Evolutionary conservation across 2,113 vertebrate genomes (phyloP).

Genomic region (Sceloporus tristichus): DNA sequence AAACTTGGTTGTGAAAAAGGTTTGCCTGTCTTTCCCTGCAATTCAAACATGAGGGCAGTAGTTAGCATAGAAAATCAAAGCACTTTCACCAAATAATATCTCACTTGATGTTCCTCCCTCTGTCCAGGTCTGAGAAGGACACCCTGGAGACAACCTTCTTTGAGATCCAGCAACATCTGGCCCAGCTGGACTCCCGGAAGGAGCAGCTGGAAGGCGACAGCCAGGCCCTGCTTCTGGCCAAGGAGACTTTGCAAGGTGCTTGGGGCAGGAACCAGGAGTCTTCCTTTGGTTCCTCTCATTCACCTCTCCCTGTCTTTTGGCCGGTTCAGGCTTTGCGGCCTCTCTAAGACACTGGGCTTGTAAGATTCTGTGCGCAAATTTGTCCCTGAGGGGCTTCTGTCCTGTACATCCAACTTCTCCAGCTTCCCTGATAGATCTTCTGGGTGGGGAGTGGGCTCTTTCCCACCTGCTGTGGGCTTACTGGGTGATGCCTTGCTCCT

Average conservation of each 20-base stretch:
- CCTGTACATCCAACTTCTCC: no score
- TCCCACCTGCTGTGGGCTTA: no score
- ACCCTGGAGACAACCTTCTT: conserved; percentile 87
- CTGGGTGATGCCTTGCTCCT: no score
- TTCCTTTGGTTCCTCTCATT: not conserved
- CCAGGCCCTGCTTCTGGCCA: conserved; percentile 80
- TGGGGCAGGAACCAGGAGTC: not conserved
- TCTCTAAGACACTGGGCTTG: no score
- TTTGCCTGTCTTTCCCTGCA: not conserved
- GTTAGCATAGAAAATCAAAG: no score
- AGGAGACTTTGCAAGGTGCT: conserved; percentile 82
- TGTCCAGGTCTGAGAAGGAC: conserved; percentile 86
- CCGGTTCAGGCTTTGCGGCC: no score
- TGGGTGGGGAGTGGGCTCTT: no score
- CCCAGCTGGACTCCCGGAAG: conserved; percentile 80
- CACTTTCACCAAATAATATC: not conserved
- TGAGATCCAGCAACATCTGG: conserved; percentile 85
- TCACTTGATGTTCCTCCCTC: not conserved
- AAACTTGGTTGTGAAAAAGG: not conserved
- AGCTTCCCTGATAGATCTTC: no score
- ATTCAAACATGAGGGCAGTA: not conserved
- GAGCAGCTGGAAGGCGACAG: conserved; percentile 86
- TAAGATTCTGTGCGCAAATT: no score
- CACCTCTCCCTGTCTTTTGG: not conserved
- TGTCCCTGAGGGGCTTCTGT: no score